Evolutionary conservation across 1,140 invertebrate genomes (phyloP).

Genomic region (Anadara kagoshimensis): DNA sequence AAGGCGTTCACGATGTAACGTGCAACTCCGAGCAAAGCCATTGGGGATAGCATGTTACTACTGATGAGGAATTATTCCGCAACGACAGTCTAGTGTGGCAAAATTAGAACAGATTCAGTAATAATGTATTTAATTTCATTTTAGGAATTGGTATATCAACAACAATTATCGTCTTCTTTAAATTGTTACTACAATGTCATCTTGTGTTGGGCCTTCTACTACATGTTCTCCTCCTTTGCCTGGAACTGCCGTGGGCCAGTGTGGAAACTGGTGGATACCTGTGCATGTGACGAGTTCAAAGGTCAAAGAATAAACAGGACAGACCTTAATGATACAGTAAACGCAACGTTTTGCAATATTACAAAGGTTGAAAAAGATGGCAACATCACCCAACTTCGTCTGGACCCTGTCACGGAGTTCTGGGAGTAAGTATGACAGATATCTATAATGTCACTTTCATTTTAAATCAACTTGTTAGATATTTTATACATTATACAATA

Average conservation of each 20-base stretch:
- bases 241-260: constrained; percentile 92
- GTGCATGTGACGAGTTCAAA: constrained; percentile 81
- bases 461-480: no score
- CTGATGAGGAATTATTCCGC: constrained; percentile 19
- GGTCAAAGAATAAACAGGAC: background rate
- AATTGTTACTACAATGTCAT: constrained; percentile 94
- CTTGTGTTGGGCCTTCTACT: constrained; percentile 97
- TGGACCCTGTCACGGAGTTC: constrained; percentile 34
- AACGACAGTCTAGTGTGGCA: background rate
- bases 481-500: no score
- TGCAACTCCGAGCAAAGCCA: constrained; percentile 75
- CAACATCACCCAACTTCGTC: background rate
- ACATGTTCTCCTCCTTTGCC: constrained; percentile 78
- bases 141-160: constrained; percentile 62
- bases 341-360: constrained; percentile 5
- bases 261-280: constrained; percentile 92
- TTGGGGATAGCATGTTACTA: constrained; percentile 17
- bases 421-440: constrained; percentile 32
- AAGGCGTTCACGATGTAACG: constrained; percentile 62
- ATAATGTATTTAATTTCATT: constrained; percentile 10
- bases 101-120: background rate
- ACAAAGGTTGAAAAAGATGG: background rate
- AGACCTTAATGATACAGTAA: background rate
- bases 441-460: no score
- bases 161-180: constrained; percentile 62